A percentile compares a stretch with the other conserved stretches of the same genome.
These are phyloP conservation scores for Atherinomorus stipes DNA, from an alignment of 2,113 vertebrate genomes.

Conservation along the genomic window DNA sequence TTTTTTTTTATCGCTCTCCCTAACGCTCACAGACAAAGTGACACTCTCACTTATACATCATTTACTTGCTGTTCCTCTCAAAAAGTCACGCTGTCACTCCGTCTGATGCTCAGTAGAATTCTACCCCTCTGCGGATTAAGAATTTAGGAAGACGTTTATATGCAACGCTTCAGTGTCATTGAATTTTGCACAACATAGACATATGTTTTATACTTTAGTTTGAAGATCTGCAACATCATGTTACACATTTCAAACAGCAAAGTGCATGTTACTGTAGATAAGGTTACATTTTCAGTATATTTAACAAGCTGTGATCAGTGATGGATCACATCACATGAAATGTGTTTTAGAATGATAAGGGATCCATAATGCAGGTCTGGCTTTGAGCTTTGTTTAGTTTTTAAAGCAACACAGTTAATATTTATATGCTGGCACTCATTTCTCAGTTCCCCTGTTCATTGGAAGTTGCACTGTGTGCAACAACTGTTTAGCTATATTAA, in stretches of 20 bases:
- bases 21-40: slow-evolving; percentile 45
- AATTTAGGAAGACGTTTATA: slow-evolving; percentile 47
- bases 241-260: too few relatives aligned
- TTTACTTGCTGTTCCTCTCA: slow-evolving; percentile 36
- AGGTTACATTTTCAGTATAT: too few relatives aligned
- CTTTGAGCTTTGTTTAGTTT: too few relatives aligned
- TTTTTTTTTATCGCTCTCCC: slow-evolving; percentile 45
- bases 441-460: background rate
- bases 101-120: slow-evolving; percentile 45
- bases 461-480: background rate
- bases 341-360: too few relatives aligned
- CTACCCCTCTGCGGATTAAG: slow-evolving; percentile 46
- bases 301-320: too few relatives aligned
- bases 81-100: slow-evolving; percentile 44
- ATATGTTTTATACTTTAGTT: too few relatives aligned
- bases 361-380: too few relatives aligned
- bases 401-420: background rate
- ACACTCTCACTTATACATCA: slow-evolving; percentile 58
- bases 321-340: too few relatives aligned
- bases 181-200: background rate
- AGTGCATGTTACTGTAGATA: too few relatives aligned
- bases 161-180: slow-evolving; percentile 9
- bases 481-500: background rate
- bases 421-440: background rate
- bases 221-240: too few relatives aligned